A percentile compares a stretch with the other conserved stretches of the same genome.
These are phyloP conservation scores for Theristicus caerulescens DNA, from an alignment of 2,113 vertebrate genomes.

Conservation along the genomic window DNA sequence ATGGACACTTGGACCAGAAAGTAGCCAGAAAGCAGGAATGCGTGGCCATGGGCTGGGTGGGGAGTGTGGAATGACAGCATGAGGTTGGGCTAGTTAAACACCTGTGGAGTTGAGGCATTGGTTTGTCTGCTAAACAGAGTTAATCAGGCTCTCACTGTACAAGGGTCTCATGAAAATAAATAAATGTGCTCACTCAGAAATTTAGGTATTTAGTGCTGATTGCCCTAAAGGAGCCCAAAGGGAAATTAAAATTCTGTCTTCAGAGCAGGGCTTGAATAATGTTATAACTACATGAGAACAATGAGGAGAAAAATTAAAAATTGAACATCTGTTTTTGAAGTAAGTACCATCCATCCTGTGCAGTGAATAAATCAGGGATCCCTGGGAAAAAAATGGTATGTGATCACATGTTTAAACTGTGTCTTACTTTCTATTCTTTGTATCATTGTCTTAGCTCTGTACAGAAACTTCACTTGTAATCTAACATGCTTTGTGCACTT, in stretches of 20 bases:
- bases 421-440: not conserved
- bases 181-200: not conserved
- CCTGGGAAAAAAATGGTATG: not conserved
- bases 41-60: not conserved
- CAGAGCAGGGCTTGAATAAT: not conserved
- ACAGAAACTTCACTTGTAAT: not conserved
- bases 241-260: not conserved
- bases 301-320: not conserved
- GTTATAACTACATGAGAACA: not conserved
- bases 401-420: not conserved
- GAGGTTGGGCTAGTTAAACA: not conserved
- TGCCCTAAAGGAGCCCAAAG: not conserved
- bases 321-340: not conserved
- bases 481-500: fast-evolving
- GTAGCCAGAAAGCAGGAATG: not conserved
- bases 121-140: not conserved
- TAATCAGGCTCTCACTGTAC: not conserved
- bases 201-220: not conserved
- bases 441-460: not conserved
- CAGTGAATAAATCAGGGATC: not conserved
- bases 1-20: not conserved
- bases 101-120: not conserved
- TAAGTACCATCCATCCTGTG: not conserved
- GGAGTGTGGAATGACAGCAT: fast-evolving
- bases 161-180: not conserved